Evolutionary conservation across 2,113 vertebrate genomes (phyloP).

Genomic region (Talpa occidentalis): DNA sequence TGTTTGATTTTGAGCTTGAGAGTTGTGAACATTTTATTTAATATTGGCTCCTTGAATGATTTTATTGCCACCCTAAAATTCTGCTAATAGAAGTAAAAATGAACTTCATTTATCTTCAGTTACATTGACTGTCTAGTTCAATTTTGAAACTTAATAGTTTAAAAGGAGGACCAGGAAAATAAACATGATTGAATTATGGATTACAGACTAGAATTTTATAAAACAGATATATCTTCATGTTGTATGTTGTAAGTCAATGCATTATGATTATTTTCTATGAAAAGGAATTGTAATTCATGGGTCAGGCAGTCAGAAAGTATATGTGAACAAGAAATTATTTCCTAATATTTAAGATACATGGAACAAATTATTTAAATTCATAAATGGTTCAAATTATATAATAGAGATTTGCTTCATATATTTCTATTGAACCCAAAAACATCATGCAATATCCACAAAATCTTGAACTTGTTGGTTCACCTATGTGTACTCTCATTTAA

Average conservation of each 20-base stretch:
- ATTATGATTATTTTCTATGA: background rate
- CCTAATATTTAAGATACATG: background rate
- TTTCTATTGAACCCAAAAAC: slow-evolving; percentile 4
- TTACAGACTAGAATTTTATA: background rate
- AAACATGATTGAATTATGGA: background rate
- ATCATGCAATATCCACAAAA: background rate
- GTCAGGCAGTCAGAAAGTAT: background rate
- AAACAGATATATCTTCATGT: background rate
- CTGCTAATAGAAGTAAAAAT: slow-evolving; percentile 13
- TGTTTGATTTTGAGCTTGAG: background rate
- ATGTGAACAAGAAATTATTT: background rate
- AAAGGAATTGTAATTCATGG: background rate
- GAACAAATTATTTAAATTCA: background rate
- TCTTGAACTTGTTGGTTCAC: background rate
- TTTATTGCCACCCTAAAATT: slow-evolving; percentile 36
- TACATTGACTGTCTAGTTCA: background rate
- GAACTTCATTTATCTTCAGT: slow-evolving; percentile 30
- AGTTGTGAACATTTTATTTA: slow-evolving; percentile 6
- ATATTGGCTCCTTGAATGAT: slow-evolving; percentile 20
- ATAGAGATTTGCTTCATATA: background rate
- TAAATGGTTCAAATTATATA: background rate
- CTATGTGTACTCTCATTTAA: background rate
- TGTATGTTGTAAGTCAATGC: background rate
- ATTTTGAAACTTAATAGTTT: background rate
- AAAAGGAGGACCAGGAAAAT: background rate